These are phyloP conservation scores for Selenia dentaria DNA, from an alignment of 2,888 invertebrate genomes.

Conservation along the genomic window DNA sequence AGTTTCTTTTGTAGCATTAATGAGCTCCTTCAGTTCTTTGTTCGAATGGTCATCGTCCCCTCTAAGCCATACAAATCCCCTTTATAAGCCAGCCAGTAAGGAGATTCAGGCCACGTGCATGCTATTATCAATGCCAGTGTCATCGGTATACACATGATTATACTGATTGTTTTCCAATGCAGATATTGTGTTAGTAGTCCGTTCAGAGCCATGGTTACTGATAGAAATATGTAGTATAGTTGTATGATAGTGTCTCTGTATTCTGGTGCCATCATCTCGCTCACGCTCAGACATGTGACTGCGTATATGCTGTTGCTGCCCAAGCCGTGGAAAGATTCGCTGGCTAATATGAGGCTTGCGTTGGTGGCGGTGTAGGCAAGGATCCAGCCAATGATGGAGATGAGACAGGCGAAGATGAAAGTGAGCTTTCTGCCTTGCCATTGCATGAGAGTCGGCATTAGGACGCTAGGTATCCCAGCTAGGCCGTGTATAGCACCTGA, in stretches of 20 bases:
- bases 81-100: conserved; percentile 34
- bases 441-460: conserved; percentile 32
- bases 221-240: conserved; percentile 18
- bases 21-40: conserved; percentile 27
- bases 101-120: conserved; percentile 34
- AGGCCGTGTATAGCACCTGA: conserved; percentile 32
- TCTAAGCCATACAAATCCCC: conserved; percentile 32
- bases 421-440: conserved; percentile 29
- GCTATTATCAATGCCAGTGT: conserved; percentile 20
- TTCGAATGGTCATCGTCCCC: conserved; percentile 25
- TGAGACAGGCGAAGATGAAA: conserved; percentile 26
- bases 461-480: conserved; percentile 27
- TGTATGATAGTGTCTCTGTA: conserved; percentile 23
- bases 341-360: conserved; percentile 10
- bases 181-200: conserved; percentile 21
- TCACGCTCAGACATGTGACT: conserved; percentile 26
- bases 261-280: conserved; percentile 30
- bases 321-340: conserved; percentile 29
- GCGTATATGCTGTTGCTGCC: conserved; percentile 27
- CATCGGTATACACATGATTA: conserved; percentile 25
- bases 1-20: conserved; percentile 7
- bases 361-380: conserved; percentile 18
- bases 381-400: conserved; percentile 28
- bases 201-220: conserved; percentile 21
- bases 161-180: conserved; percentile 28